Conservation (phyloP, 1,140 invertebrate genomes). For the Lerema accius region DNA sequence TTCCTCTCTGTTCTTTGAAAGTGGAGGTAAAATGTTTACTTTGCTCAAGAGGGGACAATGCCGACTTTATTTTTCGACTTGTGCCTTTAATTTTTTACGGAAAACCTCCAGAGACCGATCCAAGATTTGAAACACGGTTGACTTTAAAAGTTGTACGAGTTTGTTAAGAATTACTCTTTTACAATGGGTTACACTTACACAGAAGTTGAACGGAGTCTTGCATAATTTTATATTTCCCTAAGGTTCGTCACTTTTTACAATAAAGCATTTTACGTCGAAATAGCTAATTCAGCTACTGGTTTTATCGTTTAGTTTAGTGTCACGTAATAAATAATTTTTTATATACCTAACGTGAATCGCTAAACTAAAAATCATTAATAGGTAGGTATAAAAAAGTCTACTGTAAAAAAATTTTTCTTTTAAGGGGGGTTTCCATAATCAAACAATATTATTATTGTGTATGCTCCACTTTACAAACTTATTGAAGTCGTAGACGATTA, state of each 20-base stretch:
- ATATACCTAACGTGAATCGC: no score
- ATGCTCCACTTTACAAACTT: no score
- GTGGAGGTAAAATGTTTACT: conserved; percentile 77
- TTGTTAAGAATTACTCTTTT: conserved; percentile 76
- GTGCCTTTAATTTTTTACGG: conserved; percentile 76
- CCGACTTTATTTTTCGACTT: conserved; percentile 70
- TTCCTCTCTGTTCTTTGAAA: conserved; percentile 38
- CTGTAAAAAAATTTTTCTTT: no score
- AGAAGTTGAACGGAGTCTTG: conserved; percentile 53
- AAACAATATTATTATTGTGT: no score
- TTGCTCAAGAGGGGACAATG: conserved; percentile 61
- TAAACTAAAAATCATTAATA: no score
- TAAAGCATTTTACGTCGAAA: conserved; percentile 21
- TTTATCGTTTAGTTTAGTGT: no score
- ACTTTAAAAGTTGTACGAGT: conserved; percentile 72
- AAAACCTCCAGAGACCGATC: conserved; percentile 66
- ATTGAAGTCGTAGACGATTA: no score
- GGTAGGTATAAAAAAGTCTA: no score
- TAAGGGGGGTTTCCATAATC: no score
- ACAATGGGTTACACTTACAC: conserved; percentile 76
- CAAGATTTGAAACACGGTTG: conserved; percentile 67
- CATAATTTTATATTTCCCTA: conserved; percentile 73
- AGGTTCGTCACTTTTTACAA: conserved; percentile 39
- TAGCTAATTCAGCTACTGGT: no score
- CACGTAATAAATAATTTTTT: no score